Base-by-base conservation (phyloP, 2,113 vertebrate genomes). In the Dissostichus mawsoni region DNA sequence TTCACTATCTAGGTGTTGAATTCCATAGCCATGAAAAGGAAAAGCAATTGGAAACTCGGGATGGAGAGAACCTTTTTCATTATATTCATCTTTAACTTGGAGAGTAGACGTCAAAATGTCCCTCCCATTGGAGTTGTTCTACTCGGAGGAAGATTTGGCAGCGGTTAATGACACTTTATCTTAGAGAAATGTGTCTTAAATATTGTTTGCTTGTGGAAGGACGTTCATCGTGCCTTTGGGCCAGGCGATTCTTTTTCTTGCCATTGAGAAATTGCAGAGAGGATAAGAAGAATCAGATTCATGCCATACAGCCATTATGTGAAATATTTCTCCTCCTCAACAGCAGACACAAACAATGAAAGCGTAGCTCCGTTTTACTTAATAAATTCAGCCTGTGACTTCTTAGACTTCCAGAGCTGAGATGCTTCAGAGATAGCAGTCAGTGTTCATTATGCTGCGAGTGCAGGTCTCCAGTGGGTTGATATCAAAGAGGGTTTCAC, bases 181-280 rank as follows among this genome's bases (percentile, higher is more conserved):
- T 87, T 85, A 59, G 65, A 82, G 82, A 91, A 92, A 89, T 83
- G 62, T 63, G 83, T 81, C 63, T 51, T n/a, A n/a, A n/a, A n/a
- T n/a, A n/a, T n/a, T 85, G 29, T 79, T 85, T 82, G 36, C 68
- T 23, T 23, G 80, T 11, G n/a, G 70, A 68, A 80, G 64, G 76
- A 73, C 11, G 44, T 64, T 73, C 64, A 78, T 83, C 33, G 12
- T n/a, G 74, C 68, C 83, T 87, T 69, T 41, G 25, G 79, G 84
- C 52, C 44, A 69, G 58, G 65, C 16, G 2, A 61, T 59, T 77
- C 73, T 55, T 84, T 29, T 29, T 29, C 29, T 29, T 3, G 29
- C 29, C 3, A 29, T 29, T 85, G 67, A 76, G 50, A 86, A 80
- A 70, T 78, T 48, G 58, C 57, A 23, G 52, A 10, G 48, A 71